Evolutionary conservation across 2,888 invertebrate species (phyloP).

Genomic region (Synergus gifuensis): DNA sequence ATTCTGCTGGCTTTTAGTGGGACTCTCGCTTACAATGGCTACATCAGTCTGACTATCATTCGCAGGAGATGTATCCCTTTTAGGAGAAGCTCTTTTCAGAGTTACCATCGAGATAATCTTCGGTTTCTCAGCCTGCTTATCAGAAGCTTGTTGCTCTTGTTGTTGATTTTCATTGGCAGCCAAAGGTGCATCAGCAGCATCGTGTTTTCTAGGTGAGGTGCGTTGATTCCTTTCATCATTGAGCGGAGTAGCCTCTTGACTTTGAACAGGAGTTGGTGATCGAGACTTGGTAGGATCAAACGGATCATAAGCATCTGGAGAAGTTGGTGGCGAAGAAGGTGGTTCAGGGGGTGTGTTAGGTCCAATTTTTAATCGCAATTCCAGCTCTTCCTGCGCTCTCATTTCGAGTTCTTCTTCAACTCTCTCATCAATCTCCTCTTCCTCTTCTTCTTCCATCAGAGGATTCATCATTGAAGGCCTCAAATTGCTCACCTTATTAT

Average conservation of each 20-base stretch:
- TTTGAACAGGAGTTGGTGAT: conserved; percentile 81
- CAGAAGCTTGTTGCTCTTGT: conserved; percentile 42
- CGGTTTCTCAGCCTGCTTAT: conserved; percentile 70
- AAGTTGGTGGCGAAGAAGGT: conserved; percentile 84
- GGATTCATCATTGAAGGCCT: conserved; percentile 79
- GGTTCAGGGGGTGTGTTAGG: conserved; percentile 87
- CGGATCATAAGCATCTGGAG: conserved; percentile 93
- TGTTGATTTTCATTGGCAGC: conserved; percentile 59
- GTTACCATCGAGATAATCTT: conserved; percentile 76
- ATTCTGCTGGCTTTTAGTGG: conserved; percentile 61
- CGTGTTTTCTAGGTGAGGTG: conserved; percentile 69
- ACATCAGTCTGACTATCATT: conserved; percentile 56
- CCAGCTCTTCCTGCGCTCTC: conserved; percentile 74
- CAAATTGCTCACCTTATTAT: conserved; percentile 70
- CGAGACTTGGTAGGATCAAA: conserved; percentile 93
- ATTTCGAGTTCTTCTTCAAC: conserved; percentile 75
- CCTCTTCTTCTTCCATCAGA: conserved; percentile 79
- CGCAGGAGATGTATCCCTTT: conserved; percentile 62
- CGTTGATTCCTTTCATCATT: conserved; percentile 71
- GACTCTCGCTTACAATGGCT: conserved; percentile 56
- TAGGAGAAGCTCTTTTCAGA: conserved; percentile 72
- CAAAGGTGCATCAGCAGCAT: conserved; percentile 54
- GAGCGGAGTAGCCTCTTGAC: conserved; percentile 60
- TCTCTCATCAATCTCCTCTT: conserved; percentile 68
- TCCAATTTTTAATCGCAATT: conserved; percentile 78